Evolutionary conservation across 2,113 vertebrate species (phyloP).

Genomic region (Python bivittatus): DNA sequence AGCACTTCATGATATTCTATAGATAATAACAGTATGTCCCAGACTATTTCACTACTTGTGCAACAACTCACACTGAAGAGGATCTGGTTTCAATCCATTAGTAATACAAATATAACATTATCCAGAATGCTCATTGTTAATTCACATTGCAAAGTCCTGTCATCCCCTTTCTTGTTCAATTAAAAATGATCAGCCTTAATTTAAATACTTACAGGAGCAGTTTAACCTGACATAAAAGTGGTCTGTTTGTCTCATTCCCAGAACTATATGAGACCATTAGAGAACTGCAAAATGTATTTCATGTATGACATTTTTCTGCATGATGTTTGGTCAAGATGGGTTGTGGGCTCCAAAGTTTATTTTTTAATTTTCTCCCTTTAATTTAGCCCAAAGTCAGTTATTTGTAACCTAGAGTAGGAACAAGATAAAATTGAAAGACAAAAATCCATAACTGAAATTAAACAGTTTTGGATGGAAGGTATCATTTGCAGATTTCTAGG

Average conservation of each 20-base stretch:
- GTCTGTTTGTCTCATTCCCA: constrained; percentile 12
- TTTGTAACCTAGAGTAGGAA: background rate
- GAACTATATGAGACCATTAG: constrained; percentile 19
- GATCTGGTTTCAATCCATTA: background rate
- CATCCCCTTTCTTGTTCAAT: background rate
- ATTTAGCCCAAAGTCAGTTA: background rate
- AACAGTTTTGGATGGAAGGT: background rate
- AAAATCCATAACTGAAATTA: background rate
- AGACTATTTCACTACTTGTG: background rate
- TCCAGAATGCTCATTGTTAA: background rate
- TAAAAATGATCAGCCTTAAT: background rate
- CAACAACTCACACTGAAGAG: background rate
- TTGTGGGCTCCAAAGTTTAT: background rate
- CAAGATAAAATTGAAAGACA: background rate
- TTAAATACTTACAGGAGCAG: background rate
- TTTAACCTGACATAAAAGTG: background rate
- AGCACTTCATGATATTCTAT: background rate
- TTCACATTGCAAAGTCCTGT: background rate
- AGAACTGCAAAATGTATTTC: background rate
- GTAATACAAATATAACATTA: background rate
- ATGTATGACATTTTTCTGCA: background rate
- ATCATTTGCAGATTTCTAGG: background rate
- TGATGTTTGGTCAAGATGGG: background rate
- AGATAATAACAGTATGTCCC: background rate
- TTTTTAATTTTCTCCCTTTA: background rate